phyloP scores from a whole-genome alignment of 1,140 invertebrate genomes.

The Drusus annulatus region DNA sequence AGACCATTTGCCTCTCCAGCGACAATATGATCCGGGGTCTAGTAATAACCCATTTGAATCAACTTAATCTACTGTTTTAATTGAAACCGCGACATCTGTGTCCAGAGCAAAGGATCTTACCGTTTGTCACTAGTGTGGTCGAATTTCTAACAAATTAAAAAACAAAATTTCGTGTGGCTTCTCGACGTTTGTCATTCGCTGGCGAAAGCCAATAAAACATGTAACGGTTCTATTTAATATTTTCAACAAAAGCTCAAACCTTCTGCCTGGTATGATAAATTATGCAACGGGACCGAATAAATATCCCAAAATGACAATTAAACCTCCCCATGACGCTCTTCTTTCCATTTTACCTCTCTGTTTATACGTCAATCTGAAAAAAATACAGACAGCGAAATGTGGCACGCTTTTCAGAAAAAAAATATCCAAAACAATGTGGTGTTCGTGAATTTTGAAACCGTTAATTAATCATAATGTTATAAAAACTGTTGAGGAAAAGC shows the following conservation, averaged over 20 bases:
- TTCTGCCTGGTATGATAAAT: slow-evolving; percentile 52
- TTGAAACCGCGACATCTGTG: too few species aligned
- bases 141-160: not conserved
- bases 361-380: not conserved
- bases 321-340: slow-evolving; percentile 42
- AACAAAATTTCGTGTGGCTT: not conserved
- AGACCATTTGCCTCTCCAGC: too few species aligned
- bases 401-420: slow-evolving; percentile 55
- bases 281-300: slow-evolving; percentile 51
- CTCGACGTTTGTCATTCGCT: slow-evolving; percentile 2
- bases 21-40: too few species aligned
- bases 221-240: slow-evolving; percentile 49
- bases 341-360: slow-evolving; percentile 36
- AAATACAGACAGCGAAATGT: slow-evolving; percentile 34
- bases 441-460: slow-evolving; percentile 12
- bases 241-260: slow-evolving; percentile 35
- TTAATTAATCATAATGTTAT: slow-evolving; percentile 38
- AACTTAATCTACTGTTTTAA: too few species aligned
- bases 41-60: too few species aligned
- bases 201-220: slow-evolving; percentile 46
- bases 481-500: not conserved
- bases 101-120: too few species aligned
- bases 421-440: slow-evolving; percentile 46
- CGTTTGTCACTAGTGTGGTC: too few species aligned
- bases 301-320: slow-evolving; percentile 57